Conservation (phyloP, 2,888 invertebrate genomes). For the Salticus scenicus region DNA sequence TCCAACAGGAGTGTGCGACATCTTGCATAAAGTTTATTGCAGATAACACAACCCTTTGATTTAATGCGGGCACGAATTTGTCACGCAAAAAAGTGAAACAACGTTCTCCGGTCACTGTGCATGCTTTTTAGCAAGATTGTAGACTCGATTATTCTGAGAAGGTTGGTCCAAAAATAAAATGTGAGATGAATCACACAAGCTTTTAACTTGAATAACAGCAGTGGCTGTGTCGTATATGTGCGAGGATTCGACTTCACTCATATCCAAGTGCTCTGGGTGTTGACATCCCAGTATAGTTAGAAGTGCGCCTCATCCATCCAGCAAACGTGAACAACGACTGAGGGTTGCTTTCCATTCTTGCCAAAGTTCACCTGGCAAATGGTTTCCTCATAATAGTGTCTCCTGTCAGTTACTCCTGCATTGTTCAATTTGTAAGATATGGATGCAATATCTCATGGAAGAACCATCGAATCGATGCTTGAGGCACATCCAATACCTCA, state of each 20-base stretch:
- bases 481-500: not conserved
- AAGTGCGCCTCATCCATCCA: not conserved
- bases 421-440: not conserved
- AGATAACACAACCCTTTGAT: no score
- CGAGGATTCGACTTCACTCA: not conserved
- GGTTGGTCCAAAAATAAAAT: not conserved
- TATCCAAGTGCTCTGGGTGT: not conserved
- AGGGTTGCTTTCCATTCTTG: not conserved
- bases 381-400: not conserved
- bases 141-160: not conserved
- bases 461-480: not conserved
- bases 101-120: slow-evolving; percentile 19
- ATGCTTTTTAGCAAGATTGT: slow-evolving; percentile 4
- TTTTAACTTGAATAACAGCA: not conserved
- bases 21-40: no score
- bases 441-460: not conserved
- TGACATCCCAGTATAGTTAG: not conserved
- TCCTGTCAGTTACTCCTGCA: not conserved
- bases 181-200: not conserved
- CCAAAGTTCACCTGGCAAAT: not conserved
- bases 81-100: slow-evolving; percentile 21
- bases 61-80: not conserved
- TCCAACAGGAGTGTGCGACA: no score
- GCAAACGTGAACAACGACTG: not conserved
- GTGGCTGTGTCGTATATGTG: not conserved